Evolutionary conservation across 1,140 invertebrate species (phyloP), one percentile per base, ranked within the genome.

Genomic region (Nymphalis io): DNA sequence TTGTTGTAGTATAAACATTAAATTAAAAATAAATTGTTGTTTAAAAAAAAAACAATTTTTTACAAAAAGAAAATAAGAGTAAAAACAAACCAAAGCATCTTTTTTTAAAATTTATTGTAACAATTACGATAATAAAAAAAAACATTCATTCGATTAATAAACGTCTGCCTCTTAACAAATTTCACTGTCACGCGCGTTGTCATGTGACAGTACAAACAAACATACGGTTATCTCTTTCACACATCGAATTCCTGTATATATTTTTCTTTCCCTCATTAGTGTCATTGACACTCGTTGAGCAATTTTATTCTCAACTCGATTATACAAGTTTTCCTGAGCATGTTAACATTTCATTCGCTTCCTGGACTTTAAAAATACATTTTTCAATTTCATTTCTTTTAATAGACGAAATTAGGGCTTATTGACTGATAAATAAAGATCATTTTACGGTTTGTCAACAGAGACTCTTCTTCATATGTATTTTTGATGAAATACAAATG

Each of bases 121-220:
- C n/a, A 23, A 23, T 2, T 23, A 23, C 1, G 4, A 27, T 27
- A 27, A 3, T 3, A 3, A 27, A 3, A 27, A 3, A 27, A 3
- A 44, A 1, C 12, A 2, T 21, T 20, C 20, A 20, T 1, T 20
- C 11, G 15, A 11, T 44, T 3, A 51, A 16, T 46, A 42, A 42
- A 44, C 48, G 38, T 38, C 63, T 72, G 15, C 68, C 58, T 55
- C 72, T 73, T 73, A 73, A 74, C 13, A 78, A 79, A 80, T 83
- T 81, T 81, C 81, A 81, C 79, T 83, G 60, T 60, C 73, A 73
- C 74, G 64, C 68, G 59, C 74, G 64, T 18, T 73, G 48, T 60
- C 64, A 74, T 72, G 76, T 70, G 44, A 73, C 65, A 60, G 72
- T 23, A 74, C 74, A 68, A 40, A 77, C 67, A 76, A 67, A 73